Evolutionary conservation across 2,888 invertebrate species (phyloP).

Genomic region (Limnephilus rhombicus): DNA sequence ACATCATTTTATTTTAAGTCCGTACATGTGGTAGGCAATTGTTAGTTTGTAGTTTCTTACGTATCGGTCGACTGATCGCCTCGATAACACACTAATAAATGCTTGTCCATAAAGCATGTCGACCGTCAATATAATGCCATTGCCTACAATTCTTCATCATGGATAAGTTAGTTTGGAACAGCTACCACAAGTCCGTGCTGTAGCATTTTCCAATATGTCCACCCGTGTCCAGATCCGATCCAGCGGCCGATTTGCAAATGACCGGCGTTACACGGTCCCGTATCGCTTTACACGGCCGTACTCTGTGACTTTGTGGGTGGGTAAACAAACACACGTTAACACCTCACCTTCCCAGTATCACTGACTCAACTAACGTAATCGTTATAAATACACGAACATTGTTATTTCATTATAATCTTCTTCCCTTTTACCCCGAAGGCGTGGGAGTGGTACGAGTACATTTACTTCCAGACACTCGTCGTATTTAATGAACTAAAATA

Average conservation of each 20-base stretch:
- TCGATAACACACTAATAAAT: not conserved
- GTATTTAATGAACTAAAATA: too few relatives aligned
- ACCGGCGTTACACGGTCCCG: slow-evolving; percentile 36
- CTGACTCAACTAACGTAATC: not conserved
- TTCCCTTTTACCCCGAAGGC: too few relatives aligned
- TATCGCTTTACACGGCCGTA: slow-evolving; percentile 19
- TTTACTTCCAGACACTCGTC: too few relatives aligned
- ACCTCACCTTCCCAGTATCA: not conserved
- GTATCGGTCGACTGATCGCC: not conserved
- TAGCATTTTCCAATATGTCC: slow-evolving; percentile 29
- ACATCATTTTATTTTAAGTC: not conserved
- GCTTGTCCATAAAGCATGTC: not conserved
- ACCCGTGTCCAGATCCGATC: slow-evolving; percentile 19
- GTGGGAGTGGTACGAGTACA: too few relatives aligned
- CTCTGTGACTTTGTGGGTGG: slow-evolving; percentile 6
- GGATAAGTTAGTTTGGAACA: not conserved
- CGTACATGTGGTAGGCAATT: not conserved
- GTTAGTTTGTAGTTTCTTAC: not conserved
- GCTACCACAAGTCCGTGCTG: too few relatives aligned
- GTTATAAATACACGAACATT: not conserved
- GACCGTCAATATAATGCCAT: not conserved
- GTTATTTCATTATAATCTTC: not conserved
- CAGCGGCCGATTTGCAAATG: slow-evolving; percentile 32
- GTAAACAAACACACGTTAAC: slow-evolving; percentile 8
- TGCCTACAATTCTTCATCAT: not conserved